Percentiles rank a stretch among this genome's conserved stretches.
phyloP scores from a whole-genome alignment of 2,888 invertebrate species.

The Oligia fasciuncula region DNA sequence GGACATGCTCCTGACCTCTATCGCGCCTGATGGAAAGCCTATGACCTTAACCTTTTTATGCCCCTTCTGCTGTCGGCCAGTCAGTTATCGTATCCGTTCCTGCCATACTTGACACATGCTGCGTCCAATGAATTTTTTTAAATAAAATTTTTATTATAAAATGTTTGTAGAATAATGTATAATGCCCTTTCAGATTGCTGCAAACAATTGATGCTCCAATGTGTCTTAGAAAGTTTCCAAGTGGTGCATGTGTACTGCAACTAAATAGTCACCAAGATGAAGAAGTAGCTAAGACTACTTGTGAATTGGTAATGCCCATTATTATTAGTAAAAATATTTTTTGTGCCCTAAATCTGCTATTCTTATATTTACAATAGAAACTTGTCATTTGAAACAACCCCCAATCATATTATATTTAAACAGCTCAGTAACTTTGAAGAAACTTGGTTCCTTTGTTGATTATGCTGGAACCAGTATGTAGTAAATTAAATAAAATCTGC shows the following conservation, averaged over 20 bases:
- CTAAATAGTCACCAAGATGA: slow-evolving; percentile 93
- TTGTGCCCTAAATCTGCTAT: background rate
- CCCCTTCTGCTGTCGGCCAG: background rate
- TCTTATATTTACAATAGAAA: background rate
- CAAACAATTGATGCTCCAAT: slow-evolving; percentile 92
- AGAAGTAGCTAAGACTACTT: slow-evolving; percentile 92
- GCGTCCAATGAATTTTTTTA: no score
- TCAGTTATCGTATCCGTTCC: accelerated
- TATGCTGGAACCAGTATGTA: background rate
- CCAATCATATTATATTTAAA: background rate
- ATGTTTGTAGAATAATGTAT: no score
- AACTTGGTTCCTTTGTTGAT: background rate
- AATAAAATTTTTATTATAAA: no score
- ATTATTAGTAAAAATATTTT: background rate
- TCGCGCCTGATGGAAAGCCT: background rate
- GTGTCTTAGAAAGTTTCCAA: slow-evolving; percentile 95
- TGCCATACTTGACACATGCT: no score
- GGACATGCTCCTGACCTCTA: background rate
- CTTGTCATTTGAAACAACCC: background rate
- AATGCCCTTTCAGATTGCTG: slow-evolving; percentile 85
- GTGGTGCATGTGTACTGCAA: slow-evolving; percentile 98
- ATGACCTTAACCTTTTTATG: no score
- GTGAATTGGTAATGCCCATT: slow-evolving; percentile 88
- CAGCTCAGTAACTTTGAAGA: background rate
- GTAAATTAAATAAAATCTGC: slow-evolving; percentile 22